Evolutionary conservation across 1,140 invertebrate species (phyloP).

Genomic region (Tetranychus urticae): DNA sequence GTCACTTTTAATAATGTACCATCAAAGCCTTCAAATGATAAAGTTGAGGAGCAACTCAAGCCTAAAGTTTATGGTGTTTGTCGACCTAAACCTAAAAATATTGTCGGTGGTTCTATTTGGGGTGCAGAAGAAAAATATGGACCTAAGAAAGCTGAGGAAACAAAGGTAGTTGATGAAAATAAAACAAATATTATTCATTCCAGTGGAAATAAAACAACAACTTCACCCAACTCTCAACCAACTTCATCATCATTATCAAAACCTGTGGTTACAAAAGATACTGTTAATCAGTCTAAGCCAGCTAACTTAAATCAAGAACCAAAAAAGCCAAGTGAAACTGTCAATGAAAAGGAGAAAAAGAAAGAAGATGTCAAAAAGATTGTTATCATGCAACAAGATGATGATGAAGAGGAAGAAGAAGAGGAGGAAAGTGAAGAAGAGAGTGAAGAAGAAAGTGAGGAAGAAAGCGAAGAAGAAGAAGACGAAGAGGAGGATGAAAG

Average conservation of each 20-base stretch:
- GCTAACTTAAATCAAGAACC: neutral
- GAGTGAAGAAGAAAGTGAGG: constrained; percentile 13
- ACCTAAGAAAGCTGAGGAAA: neutral
- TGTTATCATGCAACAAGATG: neutral
- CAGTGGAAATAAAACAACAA: no score
- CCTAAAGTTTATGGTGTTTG: neutral
- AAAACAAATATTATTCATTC: no score
- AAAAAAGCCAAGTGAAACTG: neutral
- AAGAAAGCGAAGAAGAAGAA: constrained; percentile 12
- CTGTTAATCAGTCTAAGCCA: no score
- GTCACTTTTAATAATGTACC: no score
- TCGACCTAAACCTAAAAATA: neutral
- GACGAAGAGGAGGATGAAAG: constrained; percentile 6
- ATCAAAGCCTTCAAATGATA: no score
- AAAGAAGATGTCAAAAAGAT: neutral
- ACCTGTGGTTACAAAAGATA: no score
- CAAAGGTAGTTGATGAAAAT: no score
- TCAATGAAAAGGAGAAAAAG: neutral
- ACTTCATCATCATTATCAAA: no score
- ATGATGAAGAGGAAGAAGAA: neutral
- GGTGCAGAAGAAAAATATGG: neutral
- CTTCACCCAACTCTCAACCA: no score
- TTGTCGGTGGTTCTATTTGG: neutral
- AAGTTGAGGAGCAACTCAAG: neutral
- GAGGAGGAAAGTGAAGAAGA: neutral